phyloP scores from a whole-genome alignment of 2,888 invertebrate genomes.

The Schizotus pectinicornis region DNA sequence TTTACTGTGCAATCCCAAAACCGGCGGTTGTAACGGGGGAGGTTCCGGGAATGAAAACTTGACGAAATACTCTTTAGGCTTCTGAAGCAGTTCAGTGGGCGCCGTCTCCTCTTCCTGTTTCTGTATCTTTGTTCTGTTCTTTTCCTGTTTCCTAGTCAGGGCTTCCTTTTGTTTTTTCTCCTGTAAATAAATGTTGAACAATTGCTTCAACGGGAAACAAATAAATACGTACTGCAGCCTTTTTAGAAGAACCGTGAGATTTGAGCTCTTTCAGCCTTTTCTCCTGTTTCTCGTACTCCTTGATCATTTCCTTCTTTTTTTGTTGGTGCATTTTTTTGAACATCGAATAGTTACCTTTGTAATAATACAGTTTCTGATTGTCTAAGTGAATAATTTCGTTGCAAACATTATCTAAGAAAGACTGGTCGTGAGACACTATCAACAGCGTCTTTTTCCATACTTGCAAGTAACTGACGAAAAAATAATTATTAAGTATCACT shows the following conservation, averaged over 20 bases:
- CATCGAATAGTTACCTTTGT: conserved; percentile 97
- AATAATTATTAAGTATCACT: background rate
- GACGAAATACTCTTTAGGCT: conserved; percentile 94
- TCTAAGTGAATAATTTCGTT: conserved; percentile 98
- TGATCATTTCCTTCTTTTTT: conserved; percentile 92
- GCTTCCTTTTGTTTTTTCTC: conserved; percentile 94
- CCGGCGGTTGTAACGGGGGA: conserved; percentile 94
- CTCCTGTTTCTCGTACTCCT: conserved; percentile 98
- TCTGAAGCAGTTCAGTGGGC: conserved; percentile 83
- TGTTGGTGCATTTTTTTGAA: conserved; percentile 99
- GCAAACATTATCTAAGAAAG: conserved; percentile 98
- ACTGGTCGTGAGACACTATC: conserved; percentile 99
- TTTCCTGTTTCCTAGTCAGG: conserved; percentile 90
- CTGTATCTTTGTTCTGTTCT: conserved; percentile 82
- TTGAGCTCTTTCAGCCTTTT: conserved; percentile 95
- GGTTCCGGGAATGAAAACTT: conserved; percentile 99
- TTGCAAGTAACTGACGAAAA: conserved; percentile 81
- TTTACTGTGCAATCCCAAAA: conserved; percentile 90
- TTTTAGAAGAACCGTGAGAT: conserved; percentile 93
- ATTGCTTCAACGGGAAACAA: background rate
- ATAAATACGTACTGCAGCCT: conserved; percentile 73
- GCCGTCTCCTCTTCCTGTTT: conserved; percentile 81
- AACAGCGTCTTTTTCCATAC: conserved; percentile 98
- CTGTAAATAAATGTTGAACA: conserved; percentile 47
- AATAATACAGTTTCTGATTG: conserved; percentile 91